Evolutionary conservation across 1,140 invertebrate genomes (phyloP).

Genomic region (Drosophila tropicalis): DNA sequence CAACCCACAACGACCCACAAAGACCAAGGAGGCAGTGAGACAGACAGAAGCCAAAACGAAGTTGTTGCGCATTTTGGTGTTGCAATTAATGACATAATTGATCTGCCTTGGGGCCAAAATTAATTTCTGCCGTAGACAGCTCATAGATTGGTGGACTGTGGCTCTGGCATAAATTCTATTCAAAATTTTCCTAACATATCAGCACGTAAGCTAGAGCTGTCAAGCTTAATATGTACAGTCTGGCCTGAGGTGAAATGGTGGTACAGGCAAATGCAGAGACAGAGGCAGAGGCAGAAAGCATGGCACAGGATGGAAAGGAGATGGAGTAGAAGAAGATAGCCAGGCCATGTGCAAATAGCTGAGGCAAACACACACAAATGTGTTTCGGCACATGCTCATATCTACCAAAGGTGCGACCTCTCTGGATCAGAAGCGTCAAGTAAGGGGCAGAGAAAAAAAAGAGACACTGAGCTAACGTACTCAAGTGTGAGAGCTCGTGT

Average conservation of each 20-base stretch:
- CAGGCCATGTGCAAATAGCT: constrained; percentile 38
- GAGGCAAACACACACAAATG: constrained; percentile 48
- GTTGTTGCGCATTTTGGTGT: constrained; percentile 21
- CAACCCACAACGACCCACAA: too few species aligned
- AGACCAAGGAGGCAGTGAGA: neutral
- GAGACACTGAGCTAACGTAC: constrained; percentile 30
- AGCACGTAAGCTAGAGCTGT: constrained; percentile 50
- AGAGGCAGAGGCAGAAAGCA: too few species aligned
- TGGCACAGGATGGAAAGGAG: neutral
- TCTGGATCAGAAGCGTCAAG: constrained; percentile 6
- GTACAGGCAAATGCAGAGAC: too few species aligned
- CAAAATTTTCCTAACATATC: constrained; percentile 58
- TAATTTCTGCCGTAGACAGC: constrained; percentile 52
- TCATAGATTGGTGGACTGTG: constrained; percentile 34
- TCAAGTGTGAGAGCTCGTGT: constrained; percentile 52
- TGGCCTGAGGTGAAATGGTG: constrained; percentile 3
- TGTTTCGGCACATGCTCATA: constrained; percentile 29
- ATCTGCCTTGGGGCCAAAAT: constrained; percentile 50
- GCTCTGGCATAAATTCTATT: constrained; percentile 66
- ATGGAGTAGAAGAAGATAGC: neutral
- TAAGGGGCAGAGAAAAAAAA: neutral
- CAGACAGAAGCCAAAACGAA: constrained; percentile 1
- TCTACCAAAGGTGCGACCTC: neutral
- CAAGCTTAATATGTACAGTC: constrained; percentile 43
- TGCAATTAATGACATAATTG: constrained; percentile 70